Evolutionary conservation across 2,888 invertebrate genomes (phyloP), one percentile per base, ranked within the genome.

Genomic region (Acanthosoma haemorrhoidale): DNA sequence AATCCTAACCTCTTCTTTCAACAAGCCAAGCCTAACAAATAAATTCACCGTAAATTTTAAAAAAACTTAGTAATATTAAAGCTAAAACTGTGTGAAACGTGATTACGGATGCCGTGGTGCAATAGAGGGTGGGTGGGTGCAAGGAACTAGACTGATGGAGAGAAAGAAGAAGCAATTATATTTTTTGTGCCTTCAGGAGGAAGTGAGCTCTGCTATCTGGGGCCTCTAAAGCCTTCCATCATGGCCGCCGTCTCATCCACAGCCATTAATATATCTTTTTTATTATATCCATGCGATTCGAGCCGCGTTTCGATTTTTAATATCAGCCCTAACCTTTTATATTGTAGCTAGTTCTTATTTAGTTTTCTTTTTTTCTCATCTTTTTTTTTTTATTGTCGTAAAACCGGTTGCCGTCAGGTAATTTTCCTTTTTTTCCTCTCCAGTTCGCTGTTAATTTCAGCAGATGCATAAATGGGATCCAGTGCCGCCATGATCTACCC

Each of bases 81-180:
- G n/a, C n/a, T n/a, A n/a, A n/a, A n/a, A n/a, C n/a, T n/a, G n/a
- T n/a, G n/a, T n/a, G n/a, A n/a, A n/a, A n/a, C n/a, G n/a, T n/a
- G n/a, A n/a, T n/a, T n/a, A n/a, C n/a, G n/a, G n/a, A n/a, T n/a
- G n/a, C n/a, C n/a, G n/a, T n/a, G n/a, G n/a, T n/a, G n/a, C n/a
- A n/a, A n/a, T n/a, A n/a, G n/a, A n/a, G n/a, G n/a, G n/a, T n/a
- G n/a, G n/a, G n/a, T n/a, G n/a, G n/a, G n/a, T n/a, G n/a, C n/a
- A n/a, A n/a, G n/a, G n/a, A n/a, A n/a, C 29, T 51, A 21, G 51
- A 51, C 29, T 51, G 29, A 51, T 51, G 25, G 51, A 51, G 51
- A 51, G 25, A 51, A 51, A 51, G 51, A 51, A 51, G 51, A 51
- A 51, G 51, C 51, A 51, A 51, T 51, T 51, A 51, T 25, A 51